These are phyloP conservation scores for Drosophila pallidifrons DNA, from an alignment of 1,140 invertebrate species.

Conservation along the genomic window DNA sequence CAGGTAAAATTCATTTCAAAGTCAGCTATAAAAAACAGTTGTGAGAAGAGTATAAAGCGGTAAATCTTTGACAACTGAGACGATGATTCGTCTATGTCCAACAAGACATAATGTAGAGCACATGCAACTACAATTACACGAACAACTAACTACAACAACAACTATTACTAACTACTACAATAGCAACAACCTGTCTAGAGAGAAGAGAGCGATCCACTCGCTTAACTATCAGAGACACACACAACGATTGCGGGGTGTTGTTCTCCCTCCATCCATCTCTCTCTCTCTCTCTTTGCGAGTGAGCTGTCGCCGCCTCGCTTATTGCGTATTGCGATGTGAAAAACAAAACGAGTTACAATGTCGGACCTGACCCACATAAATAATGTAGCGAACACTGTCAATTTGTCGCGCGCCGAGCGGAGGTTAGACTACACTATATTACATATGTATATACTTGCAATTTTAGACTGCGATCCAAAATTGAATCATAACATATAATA, in stretches of 20 bases:
- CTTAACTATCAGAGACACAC: neutral
- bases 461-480: neutral
- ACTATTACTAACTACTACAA: slow-evolving; percentile 1
- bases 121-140: neutral
- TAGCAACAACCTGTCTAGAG: slow-evolving; percentile 11
- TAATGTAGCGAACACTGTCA: neutral
- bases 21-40: no score
- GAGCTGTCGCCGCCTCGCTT: neutral
- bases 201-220: slow-evolving; percentile 1
- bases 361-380: slow-evolving; percentile 36
- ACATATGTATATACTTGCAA: neutral
- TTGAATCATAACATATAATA: neutral
- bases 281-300: neutral
- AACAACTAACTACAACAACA: neutral
- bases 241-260: neutral
- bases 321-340: slow-evolving; percentile 2
- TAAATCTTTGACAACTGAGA: neutral
- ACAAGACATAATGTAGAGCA: neutral
- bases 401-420: neutral
- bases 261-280: neutral
- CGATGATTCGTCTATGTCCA: neutral
- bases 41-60: no score
- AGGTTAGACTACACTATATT: slow-evolving; percentile 6
- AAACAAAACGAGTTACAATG: slow-evolving; percentile 20
- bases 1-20: neutral